phyloP scores from a whole-genome alignment of 2,888 invertebrate species.

The Steromphala cineraria region DNA sequence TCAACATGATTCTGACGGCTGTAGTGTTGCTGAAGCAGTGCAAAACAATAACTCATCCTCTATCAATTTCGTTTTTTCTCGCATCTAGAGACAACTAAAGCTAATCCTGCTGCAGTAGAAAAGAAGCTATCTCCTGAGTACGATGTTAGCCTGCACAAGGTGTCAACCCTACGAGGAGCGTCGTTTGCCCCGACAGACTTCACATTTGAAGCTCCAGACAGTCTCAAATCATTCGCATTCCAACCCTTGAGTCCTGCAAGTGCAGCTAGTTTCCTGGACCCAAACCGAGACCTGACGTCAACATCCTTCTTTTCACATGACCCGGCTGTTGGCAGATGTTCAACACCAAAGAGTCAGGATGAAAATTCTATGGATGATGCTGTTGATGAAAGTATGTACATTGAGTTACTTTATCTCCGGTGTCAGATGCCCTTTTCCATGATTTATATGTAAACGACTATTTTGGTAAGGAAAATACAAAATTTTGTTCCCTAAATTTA shows the following conservation, averaged over 20 bases:
- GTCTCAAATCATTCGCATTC: conserved; percentile 52
- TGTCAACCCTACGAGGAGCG: conserved; percentile 36
- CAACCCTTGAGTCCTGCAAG: conserved; percentile 60
- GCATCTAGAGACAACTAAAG: too few relatives aligned
- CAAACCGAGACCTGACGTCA: conserved; percentile 17
- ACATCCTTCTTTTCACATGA: conserved; percentile 4
- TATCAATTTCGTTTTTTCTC: too few relatives aligned
- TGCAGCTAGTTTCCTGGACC: conserved; percentile 51
- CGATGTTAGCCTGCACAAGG: conserved; percentile 32
- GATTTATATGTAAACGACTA: too few relatives aligned
- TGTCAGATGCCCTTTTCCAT: too few relatives aligned
- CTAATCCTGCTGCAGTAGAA: background rate
- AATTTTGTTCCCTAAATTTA: too few relatives aligned
- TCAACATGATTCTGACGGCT: too few relatives aligned
- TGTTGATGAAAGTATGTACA: too few relatives aligned
- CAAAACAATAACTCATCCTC: too few relatives aligned
- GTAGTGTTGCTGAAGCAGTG: too few relatives aligned
- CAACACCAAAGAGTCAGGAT: conserved; percentile 16
- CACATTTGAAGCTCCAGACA: conserved; percentile 55
- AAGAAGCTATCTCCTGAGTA: background rate
- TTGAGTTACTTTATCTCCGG: too few relatives aligned
- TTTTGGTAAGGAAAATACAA: too few relatives aligned
- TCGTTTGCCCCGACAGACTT: conserved; percentile 65
- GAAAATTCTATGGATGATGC: background rate
- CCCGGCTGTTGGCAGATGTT: conserved; percentile 22